These are phyloP conservation scores for Lepidochrysops patricia DNA, from an alignment of 2,888 invertebrate genomes.

Conservation along the genomic window DNA sequence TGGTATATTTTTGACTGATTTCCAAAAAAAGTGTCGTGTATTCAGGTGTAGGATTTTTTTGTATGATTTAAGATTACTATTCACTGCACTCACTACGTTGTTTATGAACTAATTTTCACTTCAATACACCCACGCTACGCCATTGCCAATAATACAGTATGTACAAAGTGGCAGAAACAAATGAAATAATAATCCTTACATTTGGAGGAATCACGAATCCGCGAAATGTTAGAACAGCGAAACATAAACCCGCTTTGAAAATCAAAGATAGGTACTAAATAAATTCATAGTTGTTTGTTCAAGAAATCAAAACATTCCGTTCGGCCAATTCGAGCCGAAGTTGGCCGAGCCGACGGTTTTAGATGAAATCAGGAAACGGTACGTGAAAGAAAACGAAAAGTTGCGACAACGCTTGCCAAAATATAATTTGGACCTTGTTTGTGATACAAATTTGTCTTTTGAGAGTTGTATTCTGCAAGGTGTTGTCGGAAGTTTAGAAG, in stretches of 20 bases:
- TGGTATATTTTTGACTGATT: too few species aligned
- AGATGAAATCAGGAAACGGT: constrained; percentile 16
- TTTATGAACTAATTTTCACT: too few species aligned
- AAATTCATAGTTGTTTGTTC: constrained; percentile 12
- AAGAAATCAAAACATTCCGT: constrained; percentile 14
- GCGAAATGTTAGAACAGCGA: background rate
- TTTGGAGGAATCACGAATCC: too few species aligned
- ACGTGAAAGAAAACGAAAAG: constrained; percentile 17
- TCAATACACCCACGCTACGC: too few species aligned
- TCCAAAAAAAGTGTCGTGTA: too few species aligned
- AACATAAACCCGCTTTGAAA: constrained; percentile 3
- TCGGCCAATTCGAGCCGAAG: constrained; percentile 3
- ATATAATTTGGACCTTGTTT: constrained; percentile 16
- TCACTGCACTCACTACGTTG: too few species aligned
- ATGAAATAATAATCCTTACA: too few species aligned
- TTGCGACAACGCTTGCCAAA: constrained; percentile 13
- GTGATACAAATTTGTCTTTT: constrained; percentile 4
- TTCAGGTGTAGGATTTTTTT: too few species aligned
- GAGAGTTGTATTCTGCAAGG: background rate
- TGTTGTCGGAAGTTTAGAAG: background rate
- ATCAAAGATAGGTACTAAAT: constrained; percentile 12
- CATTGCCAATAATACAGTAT: too few species aligned
- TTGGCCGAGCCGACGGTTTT: constrained; percentile 14
- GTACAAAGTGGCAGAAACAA: too few species aligned
- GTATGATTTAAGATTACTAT: too few species aligned